Conservation (phyloP, 2,113 vertebrate genomes). For the Lasiurus borealis region DNA sequence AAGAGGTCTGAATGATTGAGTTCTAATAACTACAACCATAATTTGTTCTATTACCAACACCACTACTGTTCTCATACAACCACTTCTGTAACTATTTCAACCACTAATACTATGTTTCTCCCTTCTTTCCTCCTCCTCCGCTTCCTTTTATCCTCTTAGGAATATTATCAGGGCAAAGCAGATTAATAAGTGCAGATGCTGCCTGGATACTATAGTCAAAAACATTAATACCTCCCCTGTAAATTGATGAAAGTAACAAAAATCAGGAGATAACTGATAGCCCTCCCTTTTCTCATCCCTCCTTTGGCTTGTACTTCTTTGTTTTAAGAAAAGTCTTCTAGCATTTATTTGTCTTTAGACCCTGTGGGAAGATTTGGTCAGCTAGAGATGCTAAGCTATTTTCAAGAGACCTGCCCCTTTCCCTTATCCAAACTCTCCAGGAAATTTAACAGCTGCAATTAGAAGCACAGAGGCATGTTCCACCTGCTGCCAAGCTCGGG, state of each 20-base stretch:
- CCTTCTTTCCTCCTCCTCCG: neutral
- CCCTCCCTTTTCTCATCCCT: neutral
- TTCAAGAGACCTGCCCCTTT: neutral
- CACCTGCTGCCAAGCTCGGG: neutral
- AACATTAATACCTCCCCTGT: neutral
- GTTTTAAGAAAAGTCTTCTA: neutral
- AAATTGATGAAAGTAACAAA: neutral
- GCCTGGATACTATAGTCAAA: neutral
- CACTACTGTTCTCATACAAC: fast-evolving
- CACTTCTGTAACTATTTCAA: neutral
- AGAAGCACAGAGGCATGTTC: neutral
- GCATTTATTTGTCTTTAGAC: neutral
- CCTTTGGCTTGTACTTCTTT: neutral
- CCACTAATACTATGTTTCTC: neutral
- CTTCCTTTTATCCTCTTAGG: neutral
- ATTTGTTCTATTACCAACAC: neutral
- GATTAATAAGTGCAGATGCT: neutral
- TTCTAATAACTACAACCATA: neutral
- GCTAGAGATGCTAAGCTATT: neutral
- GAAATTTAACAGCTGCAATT: neutral
- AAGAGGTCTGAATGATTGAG: neutral
- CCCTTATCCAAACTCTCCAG: neutral
- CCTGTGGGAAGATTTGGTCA: neutral
- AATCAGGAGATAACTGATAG: too few species aligned
- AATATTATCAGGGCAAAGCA: neutral